These are phyloP conservation scores for Chrysina gloriosa DNA, from an alignment of 2,888 invertebrate genomes.

Conservation along the genomic window DNA sequence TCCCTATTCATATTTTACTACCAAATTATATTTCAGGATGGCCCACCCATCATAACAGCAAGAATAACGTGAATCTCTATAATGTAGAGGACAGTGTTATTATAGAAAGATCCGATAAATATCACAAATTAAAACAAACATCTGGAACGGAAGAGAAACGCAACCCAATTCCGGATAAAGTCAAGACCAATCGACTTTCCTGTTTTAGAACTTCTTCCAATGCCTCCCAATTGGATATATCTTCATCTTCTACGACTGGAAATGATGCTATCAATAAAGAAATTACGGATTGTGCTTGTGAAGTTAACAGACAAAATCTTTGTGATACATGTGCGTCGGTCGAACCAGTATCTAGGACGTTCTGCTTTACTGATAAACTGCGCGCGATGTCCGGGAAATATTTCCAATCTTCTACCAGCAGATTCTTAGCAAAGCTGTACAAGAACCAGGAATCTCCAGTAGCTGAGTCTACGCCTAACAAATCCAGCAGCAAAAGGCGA, in stretches of 20 bases:
- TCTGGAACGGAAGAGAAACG: constrained; percentile 72
- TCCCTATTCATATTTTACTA: constrained; percentile 52
- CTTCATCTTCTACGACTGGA: constrained; percentile 9
- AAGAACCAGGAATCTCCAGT: constrained; percentile 65
- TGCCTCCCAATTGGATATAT: constrained; percentile 62
- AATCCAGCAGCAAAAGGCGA: constrained; percentile 61
- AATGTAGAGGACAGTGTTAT: constrained; percentile 73
- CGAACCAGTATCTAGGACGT: constrained; percentile 63
- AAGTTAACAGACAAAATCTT: constrained; percentile 6
- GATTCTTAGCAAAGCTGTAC: constrained; percentile 76
- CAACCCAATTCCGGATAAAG: constrained; percentile 77
- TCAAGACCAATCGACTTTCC: constrained; percentile 77
- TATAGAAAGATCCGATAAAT: constrained; percentile 69
- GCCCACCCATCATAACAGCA: constrained; percentile 71
- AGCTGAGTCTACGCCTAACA: constrained; percentile 51
- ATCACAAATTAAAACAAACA: constrained; percentile 67
- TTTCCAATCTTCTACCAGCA: constrained; percentile 76
- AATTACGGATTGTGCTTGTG: neutral
- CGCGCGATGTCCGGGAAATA: constrained; percentile 80
- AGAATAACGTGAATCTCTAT: constrained; percentile 76
- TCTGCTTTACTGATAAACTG: constrained; percentile 76
- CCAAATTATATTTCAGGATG: constrained; percentile 62
- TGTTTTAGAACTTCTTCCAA: constrained; percentile 74
- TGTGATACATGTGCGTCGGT: constrained; percentile 13
- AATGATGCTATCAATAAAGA: constrained; percentile 28